Percentiles rank a stretch among this genome's conserved stretches.
These are phyloP conservation scores for Hydrozoanthus tunicans DNA, from an alignment of 64 coral and sea anemone species.

Conservation along the genomic window DNA sequence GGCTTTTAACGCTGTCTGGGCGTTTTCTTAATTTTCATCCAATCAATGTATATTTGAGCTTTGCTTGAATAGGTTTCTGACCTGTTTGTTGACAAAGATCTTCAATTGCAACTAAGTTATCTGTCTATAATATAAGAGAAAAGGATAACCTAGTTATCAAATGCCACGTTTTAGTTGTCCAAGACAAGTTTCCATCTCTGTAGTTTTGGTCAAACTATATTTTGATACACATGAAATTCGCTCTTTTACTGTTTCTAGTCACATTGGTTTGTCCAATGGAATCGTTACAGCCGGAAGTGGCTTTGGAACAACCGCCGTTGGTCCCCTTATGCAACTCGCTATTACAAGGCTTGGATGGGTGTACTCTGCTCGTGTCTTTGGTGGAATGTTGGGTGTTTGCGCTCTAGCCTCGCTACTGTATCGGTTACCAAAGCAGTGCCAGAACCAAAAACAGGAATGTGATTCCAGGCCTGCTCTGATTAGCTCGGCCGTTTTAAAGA, in stretches of 20 bases:
- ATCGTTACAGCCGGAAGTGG: conserved; percentile 93
- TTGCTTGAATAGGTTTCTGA: too few species aligned
- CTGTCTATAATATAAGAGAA: too few species aligned
- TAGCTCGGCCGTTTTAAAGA: conserved; percentile 84
- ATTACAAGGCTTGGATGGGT: conserved; percentile 71
- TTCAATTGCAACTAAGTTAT: too few species aligned
- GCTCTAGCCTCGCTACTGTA: conserved; percentile 65
- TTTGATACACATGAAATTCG: not conserved
- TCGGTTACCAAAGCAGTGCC: conserved; percentile 29
- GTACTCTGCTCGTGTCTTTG: conserved; percentile 68
- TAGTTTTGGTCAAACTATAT: too few species aligned
- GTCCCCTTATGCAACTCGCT: conserved; percentile 76
- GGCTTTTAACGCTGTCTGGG: too few species aligned
- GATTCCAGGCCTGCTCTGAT: conserved; percentile 56
- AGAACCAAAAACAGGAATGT: not conserved
- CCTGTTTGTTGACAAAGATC: too few species aligned
- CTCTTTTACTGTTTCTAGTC: conserved; percentile 35
- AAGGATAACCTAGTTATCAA: too few species aligned
- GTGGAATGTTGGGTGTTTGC: conserved; percentile 64
- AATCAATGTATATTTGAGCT: too few species aligned
- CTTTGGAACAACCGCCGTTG: conserved; percentile 80
- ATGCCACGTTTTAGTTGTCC: too few species aligned
- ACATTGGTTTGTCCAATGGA: conserved; percentile 82
- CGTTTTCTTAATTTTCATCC: too few species aligned
- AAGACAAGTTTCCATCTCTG: too few species aligned